These are phyloP conservation scores for Aplidium turbinatum DNA, from an alignment of 23 tunicate species.

Conservation along the genomic window DNA sequence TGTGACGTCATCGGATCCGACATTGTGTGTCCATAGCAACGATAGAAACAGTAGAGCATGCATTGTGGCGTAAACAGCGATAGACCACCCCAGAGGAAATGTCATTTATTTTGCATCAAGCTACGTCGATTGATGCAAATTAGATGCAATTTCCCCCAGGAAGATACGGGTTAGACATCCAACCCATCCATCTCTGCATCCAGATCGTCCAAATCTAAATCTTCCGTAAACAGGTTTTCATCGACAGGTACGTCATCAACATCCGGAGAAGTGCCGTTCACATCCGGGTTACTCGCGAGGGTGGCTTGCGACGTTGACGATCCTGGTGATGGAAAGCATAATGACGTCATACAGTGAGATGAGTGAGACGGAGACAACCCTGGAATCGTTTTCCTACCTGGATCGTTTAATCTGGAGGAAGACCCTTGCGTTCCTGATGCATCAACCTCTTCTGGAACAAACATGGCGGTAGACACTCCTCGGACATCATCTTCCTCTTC, in stretches of 20 bases:
- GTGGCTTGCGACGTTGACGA: too few relatives aligned
- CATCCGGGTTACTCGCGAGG: conserved; percentile 4
- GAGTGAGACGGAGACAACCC: not conserved
- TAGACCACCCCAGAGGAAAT: too few relatives aligned
- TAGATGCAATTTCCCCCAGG: too few relatives aligned
- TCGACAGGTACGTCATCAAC: conserved; percentile 90
- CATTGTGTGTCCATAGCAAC: too few relatives aligned
- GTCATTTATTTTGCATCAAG: too few relatives aligned
- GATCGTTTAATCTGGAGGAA: not conserved
- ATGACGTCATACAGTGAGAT: too few relatives aligned
- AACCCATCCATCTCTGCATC: conserved; percentile 76
- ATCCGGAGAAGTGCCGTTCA: conserved; percentile 1
- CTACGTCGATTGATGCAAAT: too few relatives aligned
- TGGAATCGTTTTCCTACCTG: not conserved
- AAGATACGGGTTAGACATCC: conserved; percentile 54
- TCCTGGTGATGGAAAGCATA: too few relatives aligned
- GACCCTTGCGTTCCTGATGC: conserved; percentile 52
- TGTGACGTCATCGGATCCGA: too few relatives aligned
- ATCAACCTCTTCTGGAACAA: conserved; percentile 72
- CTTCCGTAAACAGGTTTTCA: conserved; percentile 96
- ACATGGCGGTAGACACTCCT: conserved; percentile 61
- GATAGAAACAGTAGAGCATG: too few relatives aligned
- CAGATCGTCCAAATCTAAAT: conserved; percentile 91
- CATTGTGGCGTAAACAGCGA: too few relatives aligned
- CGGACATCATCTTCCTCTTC: conserved; percentile 39